Evolutionary conservation across 2,888 invertebrate species (phyloP).

Genomic region (Papilio demoleus): DNA sequence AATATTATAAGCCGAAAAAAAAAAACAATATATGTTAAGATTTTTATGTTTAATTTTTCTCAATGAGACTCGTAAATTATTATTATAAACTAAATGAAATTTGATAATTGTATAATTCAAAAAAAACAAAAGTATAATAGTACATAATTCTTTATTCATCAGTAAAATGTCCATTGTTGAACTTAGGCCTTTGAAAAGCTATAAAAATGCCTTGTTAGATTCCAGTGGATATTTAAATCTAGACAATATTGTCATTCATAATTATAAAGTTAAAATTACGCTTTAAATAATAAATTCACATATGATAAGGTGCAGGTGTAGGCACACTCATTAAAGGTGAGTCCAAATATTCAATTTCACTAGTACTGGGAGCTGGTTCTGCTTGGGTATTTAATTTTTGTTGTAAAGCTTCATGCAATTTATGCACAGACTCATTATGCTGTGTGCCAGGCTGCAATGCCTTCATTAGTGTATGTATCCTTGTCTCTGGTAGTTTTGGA

Average conservation of each 20-base stretch:
- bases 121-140: background rate
- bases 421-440: constrained; percentile 93
- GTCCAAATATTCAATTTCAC: constrained; percentile 89
- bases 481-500: constrained; percentile 90
- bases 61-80: background rate
- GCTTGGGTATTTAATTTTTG: constrained; percentile 90
- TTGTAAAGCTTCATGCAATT: constrained; percentile 88
- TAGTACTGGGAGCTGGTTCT: constrained; percentile 85
- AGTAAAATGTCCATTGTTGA: background rate
- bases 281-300: constrained; percentile 46
- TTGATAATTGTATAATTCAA: background rate
- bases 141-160: constrained; percentile 6
- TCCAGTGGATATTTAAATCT: background rate
- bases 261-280: constrained; percentile 43
- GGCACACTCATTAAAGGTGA: constrained; percentile 94
- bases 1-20: too few species aligned
- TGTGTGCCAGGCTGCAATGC: constrained; percentile 89
- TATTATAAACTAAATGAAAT: background rate
- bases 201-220: background rate
- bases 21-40: background rate
- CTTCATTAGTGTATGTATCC: constrained; percentile 92
- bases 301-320: constrained; percentile 87
- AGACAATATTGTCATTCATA: background rate
- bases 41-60: background rate
- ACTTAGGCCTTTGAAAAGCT: background rate